A percentile compares a stretch with the other conserved stretches of the same genome.
Evolutionary conservation across 2,797 vertebrate genomes (phyloP).

Genomic region (Chaetodon trifasciatus): DNA sequence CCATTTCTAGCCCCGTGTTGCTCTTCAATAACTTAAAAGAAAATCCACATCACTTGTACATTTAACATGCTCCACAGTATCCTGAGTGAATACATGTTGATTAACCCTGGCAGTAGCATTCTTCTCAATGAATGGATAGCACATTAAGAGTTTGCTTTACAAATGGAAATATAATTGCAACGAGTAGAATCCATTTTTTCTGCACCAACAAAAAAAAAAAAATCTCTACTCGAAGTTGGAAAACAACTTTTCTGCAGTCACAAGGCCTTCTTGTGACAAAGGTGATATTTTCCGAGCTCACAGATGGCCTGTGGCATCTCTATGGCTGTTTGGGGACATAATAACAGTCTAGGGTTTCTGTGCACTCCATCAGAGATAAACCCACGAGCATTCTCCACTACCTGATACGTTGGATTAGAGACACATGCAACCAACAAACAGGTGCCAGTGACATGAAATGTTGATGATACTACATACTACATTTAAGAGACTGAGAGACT

Average conservation of each 20-base stretch:
- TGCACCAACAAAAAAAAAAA: background rate
- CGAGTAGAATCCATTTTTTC: background rate
- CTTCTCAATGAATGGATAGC: slow-evolving; percentile 1
- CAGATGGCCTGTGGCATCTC: slow-evolving; percentile 68
- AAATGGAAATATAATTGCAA: background rate
- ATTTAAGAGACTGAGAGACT: background rate
- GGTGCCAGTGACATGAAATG: slow-evolving; percentile 69
- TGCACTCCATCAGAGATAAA: slow-evolving; percentile 65
- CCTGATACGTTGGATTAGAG: slow-evolving; percentile 72
- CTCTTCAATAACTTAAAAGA: background rate
- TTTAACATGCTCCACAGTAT: background rate
- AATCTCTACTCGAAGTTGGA: background rate
- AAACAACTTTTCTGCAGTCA: slow-evolving; percentile 1
- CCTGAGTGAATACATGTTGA: background rate
- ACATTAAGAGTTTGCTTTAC: background rate
- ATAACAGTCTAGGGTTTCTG: slow-evolving; percentile 76
- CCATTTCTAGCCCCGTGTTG: background rate
- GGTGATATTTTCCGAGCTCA: slow-evolving; percentile 54
- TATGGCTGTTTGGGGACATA: slow-evolving; percentile 72
- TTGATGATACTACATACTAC: slow-evolving; percentile 9
- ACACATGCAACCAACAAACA: slow-evolving; percentile 72
- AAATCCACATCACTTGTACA: background rate
- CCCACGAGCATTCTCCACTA: slow-evolving; percentile 67
- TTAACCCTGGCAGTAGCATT: background rate
- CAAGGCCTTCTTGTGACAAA: slow-evolving; percentile 44